phyloP scores from a whole-genome alignment of 2,113 vertebrate genomes.

The Orycteropus afer region DNA sequence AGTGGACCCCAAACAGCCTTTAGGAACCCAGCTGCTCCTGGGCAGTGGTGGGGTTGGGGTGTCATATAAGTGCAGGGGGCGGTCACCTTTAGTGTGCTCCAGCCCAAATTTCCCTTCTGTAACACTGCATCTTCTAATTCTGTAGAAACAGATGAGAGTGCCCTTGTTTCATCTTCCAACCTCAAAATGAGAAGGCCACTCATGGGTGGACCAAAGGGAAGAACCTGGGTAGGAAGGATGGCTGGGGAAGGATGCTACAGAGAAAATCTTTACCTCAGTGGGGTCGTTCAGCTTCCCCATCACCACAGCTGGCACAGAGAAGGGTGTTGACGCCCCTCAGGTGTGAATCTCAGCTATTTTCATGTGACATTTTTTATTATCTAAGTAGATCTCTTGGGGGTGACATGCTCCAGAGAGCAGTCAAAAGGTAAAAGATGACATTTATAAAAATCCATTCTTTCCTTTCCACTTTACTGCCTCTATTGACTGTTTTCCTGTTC shows the following conservation, averaged over 20 bases:
- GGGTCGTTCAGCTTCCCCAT: neutral
- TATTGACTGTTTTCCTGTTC: constrained; percentile 51
- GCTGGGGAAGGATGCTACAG: neutral
- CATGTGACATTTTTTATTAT: neutral
- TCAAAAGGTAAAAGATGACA: constrained; percentile 50
- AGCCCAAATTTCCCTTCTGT: neutral
- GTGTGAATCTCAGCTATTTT: neutral
- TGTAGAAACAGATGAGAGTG: neutral
- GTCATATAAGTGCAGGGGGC: neutral
- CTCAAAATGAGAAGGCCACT: neutral
- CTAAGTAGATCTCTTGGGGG: neutral
- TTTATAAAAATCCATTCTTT: constrained; percentile 58
- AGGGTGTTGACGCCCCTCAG: neutral
- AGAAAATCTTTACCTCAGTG: neutral
- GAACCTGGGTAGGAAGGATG: neutral
- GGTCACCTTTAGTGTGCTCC: neutral
- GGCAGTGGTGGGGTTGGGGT: neutral
- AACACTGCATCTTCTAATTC: neutral
- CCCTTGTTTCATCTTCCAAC: neutral
- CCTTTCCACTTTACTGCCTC: neutral
- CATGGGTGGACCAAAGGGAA: neutral
- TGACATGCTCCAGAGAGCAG: neutral
- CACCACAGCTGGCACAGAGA: no score
- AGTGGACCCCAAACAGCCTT: neutral
- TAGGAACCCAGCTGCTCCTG: neutral